Conservation (phyloP, 2,113 vertebrate genomes). For the Orthonyx spaldingii region DNA sequence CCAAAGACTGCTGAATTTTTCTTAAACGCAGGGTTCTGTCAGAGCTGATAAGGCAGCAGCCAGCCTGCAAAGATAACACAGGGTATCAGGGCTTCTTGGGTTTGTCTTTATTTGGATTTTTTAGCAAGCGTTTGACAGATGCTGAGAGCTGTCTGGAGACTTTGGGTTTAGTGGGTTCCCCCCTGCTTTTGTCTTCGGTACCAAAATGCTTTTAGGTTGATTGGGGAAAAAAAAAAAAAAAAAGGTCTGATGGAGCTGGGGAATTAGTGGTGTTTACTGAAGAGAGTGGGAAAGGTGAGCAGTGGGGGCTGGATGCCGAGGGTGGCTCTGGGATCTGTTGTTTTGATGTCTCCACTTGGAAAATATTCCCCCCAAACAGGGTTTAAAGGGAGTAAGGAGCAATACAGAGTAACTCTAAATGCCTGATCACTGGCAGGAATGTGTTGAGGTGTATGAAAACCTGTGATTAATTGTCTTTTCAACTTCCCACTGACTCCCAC, state of each 20-base stretch:
- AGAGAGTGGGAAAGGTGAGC: neutral
- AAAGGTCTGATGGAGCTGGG: neutral
- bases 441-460: neutral
- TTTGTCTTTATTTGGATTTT: conserved; percentile 45
- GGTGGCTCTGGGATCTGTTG: neutral
- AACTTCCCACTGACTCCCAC: neutral
- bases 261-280: neutral
- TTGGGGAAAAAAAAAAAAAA: neutral
- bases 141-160: neutral
- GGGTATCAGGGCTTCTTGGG: neutral
- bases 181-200: neutral
- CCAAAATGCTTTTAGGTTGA: neutral
- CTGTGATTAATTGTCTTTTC: neutral
- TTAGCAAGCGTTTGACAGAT: neutral
- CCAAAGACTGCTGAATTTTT: conserved; percentile 12
- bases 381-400: neutral
- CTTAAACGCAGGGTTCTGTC: neutral
- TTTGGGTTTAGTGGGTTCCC: neutral
- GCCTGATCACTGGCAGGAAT: neutral
- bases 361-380: neutral
- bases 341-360: neutral
- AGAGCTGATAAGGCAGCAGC: conserved; percentile 52
- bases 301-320: neutral
- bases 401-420: neutral
- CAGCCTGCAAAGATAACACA: conserved; percentile 26